Base-by-base conservation (phyloP, 2,113 vertebrate species). In the Phaetusa simplex region DNA sequence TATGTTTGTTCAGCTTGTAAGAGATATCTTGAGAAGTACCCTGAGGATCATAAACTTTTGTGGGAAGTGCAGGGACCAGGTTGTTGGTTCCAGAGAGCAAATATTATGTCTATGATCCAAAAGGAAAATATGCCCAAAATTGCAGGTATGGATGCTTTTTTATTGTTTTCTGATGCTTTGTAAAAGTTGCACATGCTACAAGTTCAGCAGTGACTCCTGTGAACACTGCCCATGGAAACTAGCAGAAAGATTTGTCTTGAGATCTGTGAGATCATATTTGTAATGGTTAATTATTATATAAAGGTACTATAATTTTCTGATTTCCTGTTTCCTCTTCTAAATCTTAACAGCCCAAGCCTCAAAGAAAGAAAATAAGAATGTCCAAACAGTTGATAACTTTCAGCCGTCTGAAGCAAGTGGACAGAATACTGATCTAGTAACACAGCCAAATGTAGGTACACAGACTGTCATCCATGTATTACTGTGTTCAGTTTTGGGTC, bases 31-130 rank as follows among this genome's bases (percentile, higher is more conserved):
- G 96, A 98, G 76, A 98, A 98, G 84, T 98, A 99, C 69, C 98
- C 99, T 72, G 98, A 76, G 66, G 97, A 99, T 91, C 92, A 88
- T 49, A 97, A 98, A 49, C 94, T 99, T 56, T 96, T 99, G 42
- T 99, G 98, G 99, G 98, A 99, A 97, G 98, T 99, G 59, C 96
- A 99, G 93, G 98, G 98, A 90, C 82, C 96, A 69, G 99, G 99
- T 73, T 81, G 87, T 7, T 98, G 97, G 95, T 98, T 97, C 70
- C 99, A 99, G 97, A 98, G 97, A 95, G 98, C 93, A 81, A 97
- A 97, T 55, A 88, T 99, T 82, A 81, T 95, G 26, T 96, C 73
- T 91, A 96, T 97, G 66, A 94, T 98, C 72, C 96, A 98, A 73
- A 92, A 47, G 30, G 97, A 98, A 89, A 62, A 38, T 23, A 64